These are phyloP conservation scores for Thymelicus lineola DNA, from an alignment of 2,888 invertebrate species.

Conservation along the genomic window DNA sequence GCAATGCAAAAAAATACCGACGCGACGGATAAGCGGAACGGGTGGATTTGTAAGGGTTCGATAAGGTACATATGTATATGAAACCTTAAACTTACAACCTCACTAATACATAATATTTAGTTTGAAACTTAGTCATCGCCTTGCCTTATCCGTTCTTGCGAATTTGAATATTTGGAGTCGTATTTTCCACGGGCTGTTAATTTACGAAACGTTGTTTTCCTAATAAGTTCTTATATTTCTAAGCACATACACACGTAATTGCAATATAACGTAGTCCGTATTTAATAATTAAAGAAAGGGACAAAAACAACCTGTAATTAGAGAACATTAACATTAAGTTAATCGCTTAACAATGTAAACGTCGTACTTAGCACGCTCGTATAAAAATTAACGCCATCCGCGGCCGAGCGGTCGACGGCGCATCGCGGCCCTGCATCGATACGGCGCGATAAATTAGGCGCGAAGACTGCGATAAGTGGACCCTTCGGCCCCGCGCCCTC, in stretches of 20 bases:
- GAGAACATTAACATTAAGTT: conserved; percentile 5
- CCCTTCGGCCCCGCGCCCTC: conserved; percentile 57
- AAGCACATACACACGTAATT: neutral
- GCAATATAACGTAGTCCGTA: neutral
- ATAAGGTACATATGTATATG: neutral
- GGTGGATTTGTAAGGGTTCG: conserved; percentile 33
- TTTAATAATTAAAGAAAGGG: no score
- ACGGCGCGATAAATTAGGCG: conserved; percentile 81
- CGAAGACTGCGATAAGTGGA: conserved; percentile 79
- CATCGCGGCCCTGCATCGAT: conserved; percentile 54
- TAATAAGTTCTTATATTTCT: no score
- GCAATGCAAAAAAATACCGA: neutral
- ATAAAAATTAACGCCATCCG: conserved; percentile 26
- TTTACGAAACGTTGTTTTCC: no score
- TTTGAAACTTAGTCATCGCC: neutral
- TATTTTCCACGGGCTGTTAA: no score
- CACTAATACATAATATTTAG: neutral
- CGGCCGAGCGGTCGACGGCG: conserved; percentile 11
- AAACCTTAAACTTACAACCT: conserved; percentile 30
- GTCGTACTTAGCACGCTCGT: conserved; percentile 18
- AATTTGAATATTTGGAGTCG: no score
- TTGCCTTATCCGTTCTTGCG: neutral
- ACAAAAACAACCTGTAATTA: neutral
- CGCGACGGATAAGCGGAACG: conserved; percentile 5
- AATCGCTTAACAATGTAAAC: conserved; percentile 20